Conservation (phyloP, 2,113 vertebrate genomes). For the Pristiophorus japonicus region DNA sequence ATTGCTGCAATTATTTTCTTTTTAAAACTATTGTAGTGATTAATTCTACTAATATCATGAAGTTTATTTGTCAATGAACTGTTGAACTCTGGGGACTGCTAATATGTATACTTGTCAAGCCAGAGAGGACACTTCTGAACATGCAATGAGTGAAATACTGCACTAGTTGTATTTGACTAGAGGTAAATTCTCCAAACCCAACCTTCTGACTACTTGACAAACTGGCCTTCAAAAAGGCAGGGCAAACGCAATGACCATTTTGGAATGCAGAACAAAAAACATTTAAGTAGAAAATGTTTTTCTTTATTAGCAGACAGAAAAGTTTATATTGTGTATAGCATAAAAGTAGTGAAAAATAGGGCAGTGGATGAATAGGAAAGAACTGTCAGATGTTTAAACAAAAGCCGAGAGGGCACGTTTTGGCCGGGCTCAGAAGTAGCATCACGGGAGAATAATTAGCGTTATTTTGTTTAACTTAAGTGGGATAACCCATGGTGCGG, state of each 20-base stretch:
- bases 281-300: background rate
- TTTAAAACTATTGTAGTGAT: no score
- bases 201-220: no score
- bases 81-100: no score
- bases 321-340: background rate
- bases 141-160: no score
- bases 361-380: background rate
- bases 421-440: background rate
- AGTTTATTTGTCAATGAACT: no score
- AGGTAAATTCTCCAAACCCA: no score
- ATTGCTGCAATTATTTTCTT: no score
- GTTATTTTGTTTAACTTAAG: background rate
- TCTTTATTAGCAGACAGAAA: background rate
- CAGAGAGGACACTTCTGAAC: no score
- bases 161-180: no score
- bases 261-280: background rate
- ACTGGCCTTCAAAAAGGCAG: background rate
- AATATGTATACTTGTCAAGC: no score
- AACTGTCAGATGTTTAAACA: background rate
- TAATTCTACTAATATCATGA: no score
- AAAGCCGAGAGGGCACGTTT: background rate
- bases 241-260: no score
- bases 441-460: background rate
- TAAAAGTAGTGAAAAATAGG: background rate
- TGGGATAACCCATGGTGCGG: background rate